A percentile compares a stretch with the other conserved stretches of the same genome.
Evolutionary conservation across 2,797 vertebrate genomes (phyloP).

Genomic region (Paramormyrops hopkinsi): DNA sequence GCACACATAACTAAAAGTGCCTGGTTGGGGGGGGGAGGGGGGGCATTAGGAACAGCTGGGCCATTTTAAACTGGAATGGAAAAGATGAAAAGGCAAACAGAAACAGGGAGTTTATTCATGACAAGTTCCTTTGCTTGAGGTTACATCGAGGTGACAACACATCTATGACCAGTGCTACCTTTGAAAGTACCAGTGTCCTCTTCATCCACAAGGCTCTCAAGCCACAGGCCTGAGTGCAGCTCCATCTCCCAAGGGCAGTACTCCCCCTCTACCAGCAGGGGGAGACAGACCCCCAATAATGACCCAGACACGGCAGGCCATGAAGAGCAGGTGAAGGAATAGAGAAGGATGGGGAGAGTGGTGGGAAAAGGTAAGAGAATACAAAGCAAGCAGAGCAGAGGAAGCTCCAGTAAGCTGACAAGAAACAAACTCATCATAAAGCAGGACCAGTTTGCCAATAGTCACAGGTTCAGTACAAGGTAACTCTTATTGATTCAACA

Average conservation of each 20-base stretch:
- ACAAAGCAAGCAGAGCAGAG: neutral
- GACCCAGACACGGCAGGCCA: constrained; percentile 36
- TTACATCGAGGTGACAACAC: constrained; percentile 40
- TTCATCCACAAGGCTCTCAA: constrained; percentile 78
- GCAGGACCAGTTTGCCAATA: neutral
- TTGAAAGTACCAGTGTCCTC: constrained; percentile 83
- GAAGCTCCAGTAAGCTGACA: neutral
- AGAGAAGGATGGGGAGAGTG: constrained; percentile 27
- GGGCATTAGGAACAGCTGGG: neutral
- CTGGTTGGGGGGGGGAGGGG: constrained; percentile 11
- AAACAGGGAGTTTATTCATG: constrained; percentile 22
- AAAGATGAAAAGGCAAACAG: constrained; percentile 31
- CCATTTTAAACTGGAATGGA: neutral
- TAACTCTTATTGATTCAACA: neutral
- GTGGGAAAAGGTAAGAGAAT: constrained; percentile 18
- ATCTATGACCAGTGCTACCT: constrained; percentile 74
- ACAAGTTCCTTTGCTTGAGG: constrained; percentile 27
- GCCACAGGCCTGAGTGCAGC: constrained; percentile 83
- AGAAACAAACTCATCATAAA: neutral
- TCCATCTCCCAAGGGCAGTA: constrained; percentile 90
- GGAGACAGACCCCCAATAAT: constrained; percentile 64
- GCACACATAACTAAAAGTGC: neutral
- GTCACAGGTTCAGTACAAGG: neutral
- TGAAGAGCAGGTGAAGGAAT: constrained; percentile 31
- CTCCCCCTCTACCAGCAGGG: constrained; percentile 86